Conservation (phyloP, 1,140 invertebrate species). For the Drosophila kurseongensis region DNA sequence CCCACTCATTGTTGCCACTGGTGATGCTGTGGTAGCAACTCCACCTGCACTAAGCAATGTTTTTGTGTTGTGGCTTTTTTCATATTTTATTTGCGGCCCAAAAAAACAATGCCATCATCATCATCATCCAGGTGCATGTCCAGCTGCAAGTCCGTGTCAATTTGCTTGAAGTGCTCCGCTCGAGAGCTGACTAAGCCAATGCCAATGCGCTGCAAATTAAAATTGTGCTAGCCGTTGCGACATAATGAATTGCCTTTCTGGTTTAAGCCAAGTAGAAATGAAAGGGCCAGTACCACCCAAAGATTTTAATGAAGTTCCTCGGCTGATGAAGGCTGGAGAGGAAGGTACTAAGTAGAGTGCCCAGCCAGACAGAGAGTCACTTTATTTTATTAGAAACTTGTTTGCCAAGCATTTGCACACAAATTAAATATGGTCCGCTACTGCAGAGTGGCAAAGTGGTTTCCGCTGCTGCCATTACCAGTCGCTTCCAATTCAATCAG, state of each 20-base stretch:
- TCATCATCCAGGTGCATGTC: constrained; percentile 2
- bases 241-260: constrained; percentile 73
- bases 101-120: constrained; percentile 19
- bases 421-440: constrained; percentile 64
- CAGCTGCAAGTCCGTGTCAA: constrained; percentile 50
- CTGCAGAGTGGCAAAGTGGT: constrained; percentile 33
- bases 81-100: constrained; percentile 74
- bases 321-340: too few relatives aligned
- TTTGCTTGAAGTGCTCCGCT: constrained; percentile 37
- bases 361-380: constrained; percentile 45
- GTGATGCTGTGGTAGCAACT: constrained; percentile 4
- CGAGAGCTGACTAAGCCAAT: constrained; percentile 49
- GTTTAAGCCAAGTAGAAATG: constrained; percentile 38
- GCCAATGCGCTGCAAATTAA: constrained; percentile 77
- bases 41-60: constrained; percentile 68
- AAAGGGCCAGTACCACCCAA: constrained; percentile 46
- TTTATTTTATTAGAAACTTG: constrained; percentile 80
- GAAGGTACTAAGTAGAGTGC: background rate
- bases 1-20: constrained; percentile 36
- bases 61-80: constrained; percentile 61
- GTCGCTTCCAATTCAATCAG: constrained; percentile 65
- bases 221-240: constrained; percentile 63
- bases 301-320: constrained; percentile 69
- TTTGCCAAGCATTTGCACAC: constrained; percentile 62
- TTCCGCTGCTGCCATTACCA: constrained; percentile 25